Evolutionary conservation across 1,140 invertebrate genomes (phyloP), one percentile per base, ranked within the genome.

Genomic region (Drosophila bocqueti): DNA sequence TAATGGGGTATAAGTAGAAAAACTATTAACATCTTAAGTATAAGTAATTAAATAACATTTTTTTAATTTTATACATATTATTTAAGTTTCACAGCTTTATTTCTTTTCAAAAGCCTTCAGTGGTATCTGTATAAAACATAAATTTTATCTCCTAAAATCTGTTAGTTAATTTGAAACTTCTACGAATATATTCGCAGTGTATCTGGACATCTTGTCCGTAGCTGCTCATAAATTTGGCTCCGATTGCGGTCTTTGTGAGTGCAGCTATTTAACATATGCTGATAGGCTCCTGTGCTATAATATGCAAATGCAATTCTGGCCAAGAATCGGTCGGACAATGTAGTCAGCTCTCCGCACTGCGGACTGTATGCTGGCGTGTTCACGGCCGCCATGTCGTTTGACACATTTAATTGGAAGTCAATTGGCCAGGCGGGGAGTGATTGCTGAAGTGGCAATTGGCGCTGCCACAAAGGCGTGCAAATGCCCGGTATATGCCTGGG

Each of bases 341-440:
- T 10, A 54, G 59, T 47, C 42, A 16, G 57, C 63, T 46, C 21
- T 47, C 21, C 21, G 21, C 11, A 7, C 31, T 21, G n/a, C 29
- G 2, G 21, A 31, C 42, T 34, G 42, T 36, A 31, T 40, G 34
- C 24, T 59, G 59, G 54, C 55, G 29, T 67, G 65, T 58, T 81
- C 67, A 72, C 47, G 55, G 67, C 62, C 38, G 54, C 21, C 62
- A 66, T 49, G 57, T 50, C 29, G 64, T 49, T 75, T 81, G 84
- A 89, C 83, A 81, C 77, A 81, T 90, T 89, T 89, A 89, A 89
- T 89, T 89, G 85, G 81, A 87, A 89, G 74, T 83, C 73, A 87
- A 87, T 87, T 87, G 84, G 61, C 45, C 42, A 42, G 81, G 67
- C 45, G 18, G n/a, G 11, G 68, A 72, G 47, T 66, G 67, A 80